A percentile compares a stretch with the other conserved stretches of the same genome.
Evolutionary conservation across 2,888 invertebrate species (phyloP).

Genomic region (Heliconius aoede): DNA sequence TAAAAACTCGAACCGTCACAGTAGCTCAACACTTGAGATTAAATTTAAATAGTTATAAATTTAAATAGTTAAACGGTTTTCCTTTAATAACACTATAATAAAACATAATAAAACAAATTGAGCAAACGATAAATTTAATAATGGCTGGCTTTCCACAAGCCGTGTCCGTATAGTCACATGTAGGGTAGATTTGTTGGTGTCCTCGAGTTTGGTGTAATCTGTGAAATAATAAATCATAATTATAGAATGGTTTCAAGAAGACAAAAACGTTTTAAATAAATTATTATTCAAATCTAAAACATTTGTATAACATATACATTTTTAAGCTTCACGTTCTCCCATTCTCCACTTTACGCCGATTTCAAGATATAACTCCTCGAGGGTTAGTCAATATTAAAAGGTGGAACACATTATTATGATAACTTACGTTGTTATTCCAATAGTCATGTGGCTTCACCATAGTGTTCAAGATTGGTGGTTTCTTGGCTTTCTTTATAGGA

Average conservation of each 20-base stretch:
- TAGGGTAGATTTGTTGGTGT: conserved; percentile 74
- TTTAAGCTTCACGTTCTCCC: neutral
- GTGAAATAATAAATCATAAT: conserved; percentile 33
- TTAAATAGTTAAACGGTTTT: neutral
- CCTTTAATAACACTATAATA: neutral
- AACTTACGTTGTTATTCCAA: conserved; percentile 67
- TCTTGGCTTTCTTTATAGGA: conserved; percentile 75
- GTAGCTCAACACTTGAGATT: neutral
- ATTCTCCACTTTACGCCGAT: neutral
- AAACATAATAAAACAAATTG: neutral
- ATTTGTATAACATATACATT: too few species aligned
- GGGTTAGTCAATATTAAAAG: too few species aligned
- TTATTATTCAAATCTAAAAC: too few species aligned
- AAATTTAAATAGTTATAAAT: neutral
- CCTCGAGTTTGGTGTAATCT: conserved; percentile 55
- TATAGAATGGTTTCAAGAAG: neutral
- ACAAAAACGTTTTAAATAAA: too few species aligned
- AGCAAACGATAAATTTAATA: conserved; percentile 41
- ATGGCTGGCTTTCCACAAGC: conserved; percentile 64
- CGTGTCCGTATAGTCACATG: conserved; percentile 72
- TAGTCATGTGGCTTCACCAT: conserved; percentile 54
- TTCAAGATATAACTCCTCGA: neutral
- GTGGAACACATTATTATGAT: too few species aligned
- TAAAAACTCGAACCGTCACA: too few species aligned
- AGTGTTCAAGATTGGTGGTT: conserved; percentile 59